Conservation (phyloP, 2,888 invertebrate genomes). For the Cosmia pyralina region DNA sequence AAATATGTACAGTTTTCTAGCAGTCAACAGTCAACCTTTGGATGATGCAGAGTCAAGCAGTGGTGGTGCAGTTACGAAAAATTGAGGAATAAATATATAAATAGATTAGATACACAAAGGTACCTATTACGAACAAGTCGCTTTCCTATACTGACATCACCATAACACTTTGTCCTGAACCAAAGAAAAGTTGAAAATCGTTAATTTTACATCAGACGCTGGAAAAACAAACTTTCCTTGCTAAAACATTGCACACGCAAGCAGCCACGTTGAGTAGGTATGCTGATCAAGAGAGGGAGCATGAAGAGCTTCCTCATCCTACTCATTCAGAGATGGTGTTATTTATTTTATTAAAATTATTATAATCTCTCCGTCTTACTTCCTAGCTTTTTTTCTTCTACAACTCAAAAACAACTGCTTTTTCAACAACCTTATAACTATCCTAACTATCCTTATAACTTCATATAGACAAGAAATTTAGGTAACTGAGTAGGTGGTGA, state of each 20-base stretch:
- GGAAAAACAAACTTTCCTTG: not conserved
- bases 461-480: not conserved
- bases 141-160: not conserved
- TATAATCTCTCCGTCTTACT: not conserved
- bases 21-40: too few relatives aligned
- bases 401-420: not conserved
- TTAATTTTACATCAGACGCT: not conserved
- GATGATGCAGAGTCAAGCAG: too few relatives aligned
- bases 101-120: too few relatives aligned
- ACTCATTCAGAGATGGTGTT: not conserved
- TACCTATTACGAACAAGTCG: too few relatives aligned
- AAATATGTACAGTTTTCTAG: too few relatives aligned
- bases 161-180: not conserved
- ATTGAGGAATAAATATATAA: too few relatives aligned
- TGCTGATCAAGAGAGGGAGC: not conserved
- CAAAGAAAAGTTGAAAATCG: not conserved
- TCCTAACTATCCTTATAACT: not conserved
- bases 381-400: too few relatives aligned
- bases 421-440: not conserved
- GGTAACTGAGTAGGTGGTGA: not conserved
- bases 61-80: too few relatives aligned
- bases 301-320: not conserved
- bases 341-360: not conserved
- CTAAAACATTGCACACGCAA: not conserved
- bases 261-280: not conserved